Evolutionary conservation across 2,888 invertebrate species (phyloP).

Genomic region (Nesidiocoris tenuis): DNA sequence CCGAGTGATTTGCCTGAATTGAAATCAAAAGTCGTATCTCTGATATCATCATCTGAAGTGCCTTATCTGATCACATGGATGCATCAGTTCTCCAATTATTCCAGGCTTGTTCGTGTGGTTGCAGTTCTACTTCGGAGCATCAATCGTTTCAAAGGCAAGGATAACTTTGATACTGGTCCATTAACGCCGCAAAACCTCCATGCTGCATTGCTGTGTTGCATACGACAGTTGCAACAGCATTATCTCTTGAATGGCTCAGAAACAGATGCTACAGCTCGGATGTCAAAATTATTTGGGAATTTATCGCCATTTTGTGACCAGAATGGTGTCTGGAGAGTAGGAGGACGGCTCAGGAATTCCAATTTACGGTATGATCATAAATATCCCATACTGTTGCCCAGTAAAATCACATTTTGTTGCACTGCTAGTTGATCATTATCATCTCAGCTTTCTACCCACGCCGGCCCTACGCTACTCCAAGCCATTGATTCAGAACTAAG

Average conservation of each 20-base stretch:
- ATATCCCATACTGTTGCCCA: constrained; percentile 24
- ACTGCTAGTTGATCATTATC: constrained; percentile 16
- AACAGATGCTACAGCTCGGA: background rate
- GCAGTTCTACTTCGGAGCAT: no score
- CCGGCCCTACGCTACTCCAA: constrained; percentile 44
- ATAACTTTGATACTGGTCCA: no score
- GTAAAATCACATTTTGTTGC: constrained; percentile 4
- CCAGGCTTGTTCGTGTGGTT: constrained; percentile 4
- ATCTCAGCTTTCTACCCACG: constrained; percentile 42
- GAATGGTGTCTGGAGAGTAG: constrained; percentile 25
- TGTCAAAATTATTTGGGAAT: background rate
- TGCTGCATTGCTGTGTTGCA: no score
- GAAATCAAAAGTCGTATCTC: background rate
- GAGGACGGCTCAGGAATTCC: constrained; percentile 23
- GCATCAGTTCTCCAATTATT: constrained; percentile 2
- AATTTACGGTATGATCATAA: constrained; percentile 12
- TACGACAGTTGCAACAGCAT: no score
- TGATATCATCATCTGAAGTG: background rate
- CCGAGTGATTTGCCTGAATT: constrained; percentile 8
- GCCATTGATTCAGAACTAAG: no score
- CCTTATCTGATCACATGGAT: constrained; percentile 21
- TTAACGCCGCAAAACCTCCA: no score
- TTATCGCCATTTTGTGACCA: constrained; percentile 12
- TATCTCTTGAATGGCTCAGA: background rate
- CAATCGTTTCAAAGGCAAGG: no score